These are phyloP conservation scores for Phaetusa simplex DNA, from an alignment of 2,113 vertebrate genomes.

Conservation along the genomic window DNA sequence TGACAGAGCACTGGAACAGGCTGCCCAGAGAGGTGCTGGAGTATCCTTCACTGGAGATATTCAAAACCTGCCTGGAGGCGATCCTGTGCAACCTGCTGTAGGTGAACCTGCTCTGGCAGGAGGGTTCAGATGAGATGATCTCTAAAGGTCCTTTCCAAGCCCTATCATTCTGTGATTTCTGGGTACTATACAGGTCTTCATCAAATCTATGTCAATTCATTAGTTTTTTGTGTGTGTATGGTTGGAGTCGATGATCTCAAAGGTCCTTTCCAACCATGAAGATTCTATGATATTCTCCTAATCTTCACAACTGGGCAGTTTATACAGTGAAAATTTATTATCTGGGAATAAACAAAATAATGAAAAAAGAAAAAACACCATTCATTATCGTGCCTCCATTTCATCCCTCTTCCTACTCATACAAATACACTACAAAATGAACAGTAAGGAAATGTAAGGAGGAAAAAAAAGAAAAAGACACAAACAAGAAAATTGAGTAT, in stretches of 20 bases:
- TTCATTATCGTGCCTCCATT: not conserved
- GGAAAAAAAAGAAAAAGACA: not conserved
- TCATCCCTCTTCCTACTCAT: not conserved
- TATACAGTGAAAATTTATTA: not conserved
- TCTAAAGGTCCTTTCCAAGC: too few relatives aligned
- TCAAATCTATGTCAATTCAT: not conserved
- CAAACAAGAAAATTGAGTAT: not conserved
- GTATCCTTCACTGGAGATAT: not conserved
- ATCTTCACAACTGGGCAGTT: not conserved
- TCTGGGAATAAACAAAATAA: not conserved
- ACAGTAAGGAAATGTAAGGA: not conserved
- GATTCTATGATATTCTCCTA: not conserved
- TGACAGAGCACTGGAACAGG: not conserved
- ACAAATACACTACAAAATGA: not conserved
- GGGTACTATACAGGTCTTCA: not conserved
- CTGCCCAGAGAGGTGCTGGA: not conserved
- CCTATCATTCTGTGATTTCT: not conserved
- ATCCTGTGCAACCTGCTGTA: not conserved
- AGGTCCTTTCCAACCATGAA: too few relatives aligned
- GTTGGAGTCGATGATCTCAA: too few relatives aligned
- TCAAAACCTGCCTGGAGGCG: not conserved
- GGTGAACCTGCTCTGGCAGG: not conserved
- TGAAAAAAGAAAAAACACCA: too few relatives aligned
- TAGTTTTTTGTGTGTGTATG: not conserved
- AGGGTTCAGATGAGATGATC: too few relatives aligned